Conservation (phyloP, 2,113 vertebrate species). For the Psophia crepitans region DNA sequence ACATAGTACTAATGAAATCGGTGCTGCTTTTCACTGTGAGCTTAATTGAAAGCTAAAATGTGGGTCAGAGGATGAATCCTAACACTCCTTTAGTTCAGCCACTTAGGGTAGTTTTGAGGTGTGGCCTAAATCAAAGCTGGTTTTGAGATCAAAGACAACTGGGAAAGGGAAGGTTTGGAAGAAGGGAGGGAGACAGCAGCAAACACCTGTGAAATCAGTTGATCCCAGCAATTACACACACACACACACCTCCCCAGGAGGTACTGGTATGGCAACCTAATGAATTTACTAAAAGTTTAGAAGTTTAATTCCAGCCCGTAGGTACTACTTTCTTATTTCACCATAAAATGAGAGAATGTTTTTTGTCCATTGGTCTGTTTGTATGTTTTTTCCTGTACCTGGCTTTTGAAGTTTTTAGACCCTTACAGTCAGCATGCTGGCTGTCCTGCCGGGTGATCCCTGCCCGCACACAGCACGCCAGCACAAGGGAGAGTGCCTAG, state of each 20-base stretch:
- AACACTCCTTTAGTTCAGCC: background rate
- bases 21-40: background rate
- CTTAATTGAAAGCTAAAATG: background rate
- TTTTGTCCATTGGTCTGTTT: background rate
- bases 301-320: background rate
- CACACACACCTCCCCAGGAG: too few species aligned
- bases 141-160: background rate
- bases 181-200: background rate
- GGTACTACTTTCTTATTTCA: background rate
- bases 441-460: background rate
- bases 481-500: background rate
- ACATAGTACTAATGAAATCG: fast-evolving
- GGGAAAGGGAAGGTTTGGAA: background rate
- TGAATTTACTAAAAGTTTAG: background rate
- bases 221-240: background rate
- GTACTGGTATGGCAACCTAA: background rate
- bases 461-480: fast-evolving
- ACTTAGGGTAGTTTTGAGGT: background rate
- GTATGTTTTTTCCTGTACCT: background rate
- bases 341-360: background rate
- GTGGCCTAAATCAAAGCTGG: background rate
- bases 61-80: background rate
- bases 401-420: background rate
- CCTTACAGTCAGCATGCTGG: background rate
- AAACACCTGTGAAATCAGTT: background rate